phyloP scores from a whole-genome alignment of 1,140 invertebrate species.

The Calliopsis andreniformis region DNA sequence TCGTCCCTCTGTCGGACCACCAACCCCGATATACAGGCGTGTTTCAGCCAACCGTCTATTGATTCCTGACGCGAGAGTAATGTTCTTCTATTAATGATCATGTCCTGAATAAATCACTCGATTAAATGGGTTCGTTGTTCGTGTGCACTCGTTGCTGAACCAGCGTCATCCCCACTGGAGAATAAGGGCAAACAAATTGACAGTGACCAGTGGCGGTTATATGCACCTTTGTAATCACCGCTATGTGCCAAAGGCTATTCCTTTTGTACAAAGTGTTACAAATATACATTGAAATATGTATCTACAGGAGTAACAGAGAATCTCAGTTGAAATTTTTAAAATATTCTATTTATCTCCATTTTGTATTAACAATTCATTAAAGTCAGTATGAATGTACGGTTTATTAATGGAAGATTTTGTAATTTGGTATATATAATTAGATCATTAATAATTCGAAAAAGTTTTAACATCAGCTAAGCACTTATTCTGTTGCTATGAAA shows the following conservation, averaged over 20 bases:
- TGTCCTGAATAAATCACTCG: constrained; percentile 79
- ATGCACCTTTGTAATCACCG: constrained; percentile 28
- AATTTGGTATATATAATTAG: no score
- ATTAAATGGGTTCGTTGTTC: constrained; percentile 75
- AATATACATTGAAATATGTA: no score
- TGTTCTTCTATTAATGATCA: constrained; percentile 79
- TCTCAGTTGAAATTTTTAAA: no score
- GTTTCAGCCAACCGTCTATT: constrained; percentile 68
- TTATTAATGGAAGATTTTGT: no score
- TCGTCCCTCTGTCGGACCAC: constrained; percentile 25
- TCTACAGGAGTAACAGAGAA: no score
- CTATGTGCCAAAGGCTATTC: neutral
- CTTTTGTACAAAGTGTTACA: no score
- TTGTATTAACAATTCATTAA: no score
- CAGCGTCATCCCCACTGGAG: constrained; percentile 53
- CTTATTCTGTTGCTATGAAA: no score
- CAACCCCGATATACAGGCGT: constrained; percentile 45
- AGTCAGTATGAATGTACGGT: no score
- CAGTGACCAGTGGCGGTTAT: constrained; percentile 45
- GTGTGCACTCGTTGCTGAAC: constrained; percentile 54
- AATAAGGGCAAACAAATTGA: constrained; percentile 68
- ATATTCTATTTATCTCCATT: no score
- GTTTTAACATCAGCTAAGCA: no score
- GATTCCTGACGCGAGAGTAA: constrained; percentile 78
- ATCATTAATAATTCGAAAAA: no score